Conservation (phyloP, 64 coral and sea anemone genomes). For the Dendrophyllia cribrosa region DNA sequence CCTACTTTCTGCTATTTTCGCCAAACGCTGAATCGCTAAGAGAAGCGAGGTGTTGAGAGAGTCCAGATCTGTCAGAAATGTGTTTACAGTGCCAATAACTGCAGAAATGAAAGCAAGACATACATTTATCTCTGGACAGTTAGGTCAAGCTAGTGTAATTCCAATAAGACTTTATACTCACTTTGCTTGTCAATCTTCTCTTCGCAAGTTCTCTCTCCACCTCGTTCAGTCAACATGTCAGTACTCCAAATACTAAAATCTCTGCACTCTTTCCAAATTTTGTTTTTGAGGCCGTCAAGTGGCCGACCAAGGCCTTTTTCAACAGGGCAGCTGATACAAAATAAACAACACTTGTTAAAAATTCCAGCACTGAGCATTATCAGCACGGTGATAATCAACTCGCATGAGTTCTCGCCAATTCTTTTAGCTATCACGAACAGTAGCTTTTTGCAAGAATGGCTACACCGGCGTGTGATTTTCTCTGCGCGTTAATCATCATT, state of each 20-base stretch:
- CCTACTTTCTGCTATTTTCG: constrained; percentile 55
- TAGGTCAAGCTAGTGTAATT: too few relatives aligned
- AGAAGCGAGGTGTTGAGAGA: constrained; percentile 66
- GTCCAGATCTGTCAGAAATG: constrained; percentile 59
- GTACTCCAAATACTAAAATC: constrained; percentile 56
- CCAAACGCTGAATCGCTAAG: constrained; percentile 69
- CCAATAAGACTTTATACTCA: neutral
- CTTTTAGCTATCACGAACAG: too few relatives aligned
- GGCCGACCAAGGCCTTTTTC: constrained; percentile 69
- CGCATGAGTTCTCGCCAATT: too few relatives aligned
- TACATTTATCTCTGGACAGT: neutral
- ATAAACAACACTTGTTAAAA: neutral
- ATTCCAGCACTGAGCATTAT: neutral
- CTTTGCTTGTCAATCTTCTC: constrained; percentile 15
- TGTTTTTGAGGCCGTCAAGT: constrained; percentile 38
- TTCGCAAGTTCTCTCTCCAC: neutral
- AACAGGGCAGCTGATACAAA: constrained; percentile 36
- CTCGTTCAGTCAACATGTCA: neutral
- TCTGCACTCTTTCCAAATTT: constrained; percentile 44
- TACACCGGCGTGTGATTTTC: too few relatives aligned
- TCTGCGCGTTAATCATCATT: too few relatives aligned
- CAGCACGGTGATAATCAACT: too few relatives aligned
- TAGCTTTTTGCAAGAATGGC: too few relatives aligned
- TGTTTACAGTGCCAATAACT: constrained; percentile 19
- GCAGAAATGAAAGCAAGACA: neutral